Conservation (phyloP, 2,888 invertebrate genomes). For the Falcaria lacertinaria region DNA sequence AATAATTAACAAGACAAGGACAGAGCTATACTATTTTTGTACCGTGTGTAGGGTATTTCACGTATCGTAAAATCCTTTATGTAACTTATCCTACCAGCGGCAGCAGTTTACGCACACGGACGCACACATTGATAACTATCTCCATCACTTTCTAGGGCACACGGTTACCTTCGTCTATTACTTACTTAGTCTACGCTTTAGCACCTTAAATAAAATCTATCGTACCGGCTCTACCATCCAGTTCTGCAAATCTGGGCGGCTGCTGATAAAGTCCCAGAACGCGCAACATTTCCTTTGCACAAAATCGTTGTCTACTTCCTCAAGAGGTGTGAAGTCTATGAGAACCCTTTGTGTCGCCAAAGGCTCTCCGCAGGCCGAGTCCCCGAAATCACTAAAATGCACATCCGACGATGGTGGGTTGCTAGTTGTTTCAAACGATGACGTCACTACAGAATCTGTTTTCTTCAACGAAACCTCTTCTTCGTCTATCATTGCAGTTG, state of each 20-base stretch:
- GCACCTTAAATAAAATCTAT: no score
- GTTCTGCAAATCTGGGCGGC: slow-evolving; percentile 21
- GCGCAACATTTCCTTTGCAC: slow-evolving; percentile 32
- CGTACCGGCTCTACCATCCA: slow-evolving; percentile 29
- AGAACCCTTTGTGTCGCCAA: slow-evolving; percentile 24
- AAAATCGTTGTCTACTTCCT: slow-evolving; percentile 22
- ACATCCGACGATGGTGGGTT: background rate
- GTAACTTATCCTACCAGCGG: no score
- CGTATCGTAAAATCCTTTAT: no score
- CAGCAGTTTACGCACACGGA: no score
- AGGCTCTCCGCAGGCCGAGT: slow-evolving; percentile 30
- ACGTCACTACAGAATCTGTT: background rate
- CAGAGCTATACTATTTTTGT: no score
- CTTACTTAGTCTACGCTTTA: no score
- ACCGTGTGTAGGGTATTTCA: no score
- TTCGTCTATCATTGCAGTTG: background rate
- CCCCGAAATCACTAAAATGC: slow-evolving; percentile 13
- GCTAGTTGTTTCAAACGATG: background rate
- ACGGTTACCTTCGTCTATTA: no score
- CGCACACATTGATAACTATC: no score
- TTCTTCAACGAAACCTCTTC: background rate
- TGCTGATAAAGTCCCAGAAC: slow-evolving; percentile 35
- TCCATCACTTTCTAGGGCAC: no score
- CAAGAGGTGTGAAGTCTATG: slow-evolving; percentile 31
- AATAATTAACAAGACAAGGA: no score